These are phyloP conservation scores for Plebejus argus DNA, from an alignment of 2,888 invertebrate genomes.

Conservation along the genomic window DNA sequence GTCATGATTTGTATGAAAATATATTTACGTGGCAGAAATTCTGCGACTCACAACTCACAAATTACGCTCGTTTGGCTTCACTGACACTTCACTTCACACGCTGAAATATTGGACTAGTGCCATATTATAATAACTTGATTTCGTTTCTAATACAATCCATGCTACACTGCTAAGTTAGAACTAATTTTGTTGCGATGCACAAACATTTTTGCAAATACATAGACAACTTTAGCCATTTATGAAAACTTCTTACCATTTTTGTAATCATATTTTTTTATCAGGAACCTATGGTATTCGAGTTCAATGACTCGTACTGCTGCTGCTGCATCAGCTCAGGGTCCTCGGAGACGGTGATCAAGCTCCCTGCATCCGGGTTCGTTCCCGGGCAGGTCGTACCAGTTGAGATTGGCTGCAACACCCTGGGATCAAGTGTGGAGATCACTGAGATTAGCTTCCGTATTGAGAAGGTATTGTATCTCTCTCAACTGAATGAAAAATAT, in stretches of 20 bases:
- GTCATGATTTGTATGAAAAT: too few species aligned
- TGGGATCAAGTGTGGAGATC: conserved; percentile 83
- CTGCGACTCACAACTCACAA: too few species aligned
- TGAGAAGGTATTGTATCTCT: conserved; percentile 67
- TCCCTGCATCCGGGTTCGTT: conserved; percentile 86
- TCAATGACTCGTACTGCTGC: conserved; percentile 84
- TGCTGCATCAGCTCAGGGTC: conserved; percentile 63
- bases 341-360: conserved; percentile 54
- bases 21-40: too few species aligned
- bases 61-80: too few species aligned
- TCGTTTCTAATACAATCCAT: too few species aligned
- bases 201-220: too few species aligned
- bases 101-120: too few species aligned
- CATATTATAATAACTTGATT: too few species aligned
- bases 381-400: conserved; percentile 87
- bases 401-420: conserved; percentile 85
- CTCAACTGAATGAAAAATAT: not conserved
- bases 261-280: conserved; percentile 49
- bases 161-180: too few species aligned
- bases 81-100: too few species aligned
- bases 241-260: not conserved
- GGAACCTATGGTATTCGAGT: conserved; percentile 83
- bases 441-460: conserved; percentile 79
- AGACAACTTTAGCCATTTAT: too few species aligned
- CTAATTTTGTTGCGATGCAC: too few species aligned